A percentile compares a stretch with the other conserved stretches of the same genome.
phyloP scores from a whole-genome alignment of 2,888 invertebrate genomes.

The Acleris literana region DNA sequence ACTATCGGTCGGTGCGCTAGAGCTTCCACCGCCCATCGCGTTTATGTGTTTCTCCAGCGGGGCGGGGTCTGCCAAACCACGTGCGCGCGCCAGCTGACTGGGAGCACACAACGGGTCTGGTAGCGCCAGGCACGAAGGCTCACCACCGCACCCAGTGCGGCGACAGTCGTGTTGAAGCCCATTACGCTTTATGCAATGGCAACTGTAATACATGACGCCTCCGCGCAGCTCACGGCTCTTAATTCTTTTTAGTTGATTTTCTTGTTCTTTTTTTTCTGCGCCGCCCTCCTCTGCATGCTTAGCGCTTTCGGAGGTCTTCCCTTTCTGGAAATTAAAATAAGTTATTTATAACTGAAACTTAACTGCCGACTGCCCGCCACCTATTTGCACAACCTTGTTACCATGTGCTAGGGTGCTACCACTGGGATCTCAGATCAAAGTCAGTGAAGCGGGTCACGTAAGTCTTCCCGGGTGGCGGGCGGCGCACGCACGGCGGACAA shows the following conservation, averaged over 20 bases:
- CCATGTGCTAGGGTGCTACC: slow-evolving; percentile 65
- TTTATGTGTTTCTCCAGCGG: slow-evolving; percentile 62
- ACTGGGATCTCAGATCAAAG: slow-evolving; percentile 76
- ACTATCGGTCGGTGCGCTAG: slow-evolving; percentile 46
- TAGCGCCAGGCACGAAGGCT: slow-evolving; percentile 76
- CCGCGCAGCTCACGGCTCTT: slow-evolving; percentile 82
- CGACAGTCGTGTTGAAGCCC: slow-evolving; percentile 85
- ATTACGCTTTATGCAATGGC: slow-evolving; percentile 84
- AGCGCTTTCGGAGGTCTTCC: slow-evolving; percentile 53
- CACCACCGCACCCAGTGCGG: slow-evolving; percentile 79
- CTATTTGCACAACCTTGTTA: slow-evolving; percentile 57
- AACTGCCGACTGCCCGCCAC: slow-evolving; percentile 61
- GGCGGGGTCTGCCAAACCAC: slow-evolving; percentile 69
- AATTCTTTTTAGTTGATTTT: slow-evolving; percentile 73
- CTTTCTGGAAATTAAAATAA: slow-evolving; percentile 57
- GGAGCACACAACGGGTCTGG: slow-evolving; percentile 83
- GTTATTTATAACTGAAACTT: slow-evolving; percentile 24
- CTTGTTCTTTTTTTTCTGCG: slow-evolving; percentile 67
- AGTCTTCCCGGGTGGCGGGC: slow-evolving; percentile 76
- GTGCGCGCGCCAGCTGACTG: slow-evolving; percentile 75
- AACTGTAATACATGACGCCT: slow-evolving; percentile 81
- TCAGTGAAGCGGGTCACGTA: slow-evolving; percentile 79
- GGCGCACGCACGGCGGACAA: slow-evolving; percentile 77
- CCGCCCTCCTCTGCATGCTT: slow-evolving; percentile 62
- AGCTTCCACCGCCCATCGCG: slow-evolving; percentile 51